phyloP scores from a whole-genome alignment of 2,113 vertebrate genomes.

The Oncorhynchus nerka region DNA sequence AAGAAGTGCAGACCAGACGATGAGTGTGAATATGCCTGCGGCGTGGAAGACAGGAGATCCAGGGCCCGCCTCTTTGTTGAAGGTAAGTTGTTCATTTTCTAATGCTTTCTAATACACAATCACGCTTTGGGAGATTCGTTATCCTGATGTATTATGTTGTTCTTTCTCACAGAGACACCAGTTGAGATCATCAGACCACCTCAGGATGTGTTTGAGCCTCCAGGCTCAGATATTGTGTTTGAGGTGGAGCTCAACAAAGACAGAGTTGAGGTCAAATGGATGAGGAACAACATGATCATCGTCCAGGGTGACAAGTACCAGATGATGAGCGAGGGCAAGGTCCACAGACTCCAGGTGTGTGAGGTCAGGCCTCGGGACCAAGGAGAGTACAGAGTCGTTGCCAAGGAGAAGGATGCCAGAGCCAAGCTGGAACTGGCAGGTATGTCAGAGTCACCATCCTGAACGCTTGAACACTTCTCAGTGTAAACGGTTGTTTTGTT shows the following conservation, averaged over 20 bases:
- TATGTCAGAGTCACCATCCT: constrained; percentile 57
- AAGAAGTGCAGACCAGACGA: constrained; percentile 92
- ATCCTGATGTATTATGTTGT: background rate
- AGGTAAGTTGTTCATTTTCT: constrained; percentile 69
- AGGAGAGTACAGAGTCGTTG: constrained; percentile 94
- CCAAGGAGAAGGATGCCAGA: constrained; percentile 95
- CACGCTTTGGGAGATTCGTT: background rate
- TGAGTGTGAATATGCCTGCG: constrained; percentile 97
- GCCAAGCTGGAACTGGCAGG: constrained; percentile 96
- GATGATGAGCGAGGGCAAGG: constrained; percentile 96
- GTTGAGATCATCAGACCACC: constrained; percentile 95
- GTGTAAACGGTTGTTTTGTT: background rate
- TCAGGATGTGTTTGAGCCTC: constrained; percentile 87
- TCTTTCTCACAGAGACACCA: constrained; percentile 83
- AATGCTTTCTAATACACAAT: background rate
- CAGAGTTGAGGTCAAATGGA: constrained; percentile 93
- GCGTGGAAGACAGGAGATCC: constrained; percentile 90
- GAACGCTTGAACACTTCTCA: background rate
- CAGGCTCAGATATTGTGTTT: constrained; percentile 88
- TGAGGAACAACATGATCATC: constrained; percentile 97
- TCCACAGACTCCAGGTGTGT: constrained; percentile 92
- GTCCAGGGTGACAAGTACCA: constrained; percentile 97
- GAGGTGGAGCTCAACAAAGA: constrained; percentile 95
- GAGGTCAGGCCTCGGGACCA: constrained; percentile 94
- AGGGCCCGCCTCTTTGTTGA: constrained; percentile 96